phyloP scores from a whole-genome alignment of 2,888 invertebrate species.

The Glaucopsyche alexis region DNA sequence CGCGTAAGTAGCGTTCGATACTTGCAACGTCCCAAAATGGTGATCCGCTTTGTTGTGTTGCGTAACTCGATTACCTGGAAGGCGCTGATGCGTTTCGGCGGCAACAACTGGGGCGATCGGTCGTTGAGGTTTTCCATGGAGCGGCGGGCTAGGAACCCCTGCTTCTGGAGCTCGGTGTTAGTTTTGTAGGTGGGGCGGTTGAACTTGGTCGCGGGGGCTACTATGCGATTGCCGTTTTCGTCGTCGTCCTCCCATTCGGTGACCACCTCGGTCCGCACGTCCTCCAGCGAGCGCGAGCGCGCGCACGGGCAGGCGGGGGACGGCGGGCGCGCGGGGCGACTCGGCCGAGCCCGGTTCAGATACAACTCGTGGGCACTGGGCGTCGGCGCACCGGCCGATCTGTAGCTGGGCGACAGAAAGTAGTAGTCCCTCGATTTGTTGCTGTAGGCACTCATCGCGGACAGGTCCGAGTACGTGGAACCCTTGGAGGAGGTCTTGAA shows the following conservation, averaged over 20 bases:
- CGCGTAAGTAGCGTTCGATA: constrained; percentile 20
- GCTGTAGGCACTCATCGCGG: constrained; percentile 73
- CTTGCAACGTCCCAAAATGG: constrained; percentile 1
- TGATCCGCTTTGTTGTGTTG: constrained; percentile 1
- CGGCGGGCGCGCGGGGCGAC: constrained; percentile 59
- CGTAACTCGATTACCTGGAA: constrained; percentile 73
- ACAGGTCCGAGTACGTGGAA: constrained; percentile 75
- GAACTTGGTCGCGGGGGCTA: constrained; percentile 73
- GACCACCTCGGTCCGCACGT: constrained; percentile 83
- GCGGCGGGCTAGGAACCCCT: constrained; percentile 78
- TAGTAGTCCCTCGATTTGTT: constrained; percentile 78
- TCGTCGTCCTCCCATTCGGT: constrained; percentile 83
- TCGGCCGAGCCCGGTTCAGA: constrained; percentile 59
- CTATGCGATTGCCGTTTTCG: constrained; percentile 81
- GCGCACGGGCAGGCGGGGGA: constrained; percentile 80
- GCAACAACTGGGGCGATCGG: constrained; percentile 71
- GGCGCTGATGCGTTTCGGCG: constrained; percentile 75
- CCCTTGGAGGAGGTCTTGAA: constrained; percentile 71
- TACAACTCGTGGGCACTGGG: constrained; percentile 63
- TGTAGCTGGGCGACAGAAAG: constrained; percentile 85
- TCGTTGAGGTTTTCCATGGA: constrained; percentile 86
- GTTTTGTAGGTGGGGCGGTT: constrained; percentile 65
- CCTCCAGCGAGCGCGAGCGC: constrained; percentile 86
- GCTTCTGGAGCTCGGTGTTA: constrained; percentile 64
- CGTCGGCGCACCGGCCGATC: constrained; percentile 82